Percentiles rank a stretch among this genome's conserved stretches.
These are phyloP conservation scores for Hirtodrosophila histrioides DNA, from an alignment of 2,888 invertebrate species.

Conservation along the genomic window DNA sequence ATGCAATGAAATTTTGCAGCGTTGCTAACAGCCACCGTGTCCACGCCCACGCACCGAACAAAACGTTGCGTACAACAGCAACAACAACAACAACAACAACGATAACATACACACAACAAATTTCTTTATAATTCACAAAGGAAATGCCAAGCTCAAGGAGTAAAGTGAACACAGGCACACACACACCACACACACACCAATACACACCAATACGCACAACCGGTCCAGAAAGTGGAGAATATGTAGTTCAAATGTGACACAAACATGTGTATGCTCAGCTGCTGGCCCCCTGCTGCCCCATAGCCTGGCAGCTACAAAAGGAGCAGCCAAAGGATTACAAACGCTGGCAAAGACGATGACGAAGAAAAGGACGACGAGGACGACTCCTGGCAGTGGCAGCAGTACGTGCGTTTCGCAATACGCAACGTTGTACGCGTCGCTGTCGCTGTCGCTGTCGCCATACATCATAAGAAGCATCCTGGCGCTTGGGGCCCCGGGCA, in stretches of 20 bases:
- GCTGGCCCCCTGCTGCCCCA: constrained; percentile 20
- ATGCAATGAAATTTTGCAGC: constrained; percentile 57
- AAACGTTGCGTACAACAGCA: constrained; percentile 45
- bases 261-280: constrained; percentile 77
- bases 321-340: constrained; percentile 62
- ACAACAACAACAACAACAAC: constrained; percentile 18
- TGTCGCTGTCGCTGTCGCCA: constrained; percentile 44
- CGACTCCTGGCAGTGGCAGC: constrained; percentile 21
- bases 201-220: constrained; percentile 10
- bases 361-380: background rate
- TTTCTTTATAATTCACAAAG: constrained; percentile 78
- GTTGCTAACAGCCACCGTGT: constrained; percentile 25
- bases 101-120: constrained; percentile 49
- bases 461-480: constrained; percentile 60
- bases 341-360: background rate
- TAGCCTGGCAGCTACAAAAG: constrained; percentile 41
- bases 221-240: constrained; percentile 21
- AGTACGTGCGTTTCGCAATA: constrained; percentile 75
- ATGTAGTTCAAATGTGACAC: constrained; percentile 70
- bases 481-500: constrained; percentile 38
- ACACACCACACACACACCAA: constrained; percentile 18
- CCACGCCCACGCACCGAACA: constrained; percentile 23
- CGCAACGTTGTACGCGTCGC: constrained; percentile 65
- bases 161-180: constrained; percentile 46
- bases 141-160: constrained; percentile 69